Conservation (phyloP, 2,888 invertebrate genomes). For the Cantharis rufa region DNA sequence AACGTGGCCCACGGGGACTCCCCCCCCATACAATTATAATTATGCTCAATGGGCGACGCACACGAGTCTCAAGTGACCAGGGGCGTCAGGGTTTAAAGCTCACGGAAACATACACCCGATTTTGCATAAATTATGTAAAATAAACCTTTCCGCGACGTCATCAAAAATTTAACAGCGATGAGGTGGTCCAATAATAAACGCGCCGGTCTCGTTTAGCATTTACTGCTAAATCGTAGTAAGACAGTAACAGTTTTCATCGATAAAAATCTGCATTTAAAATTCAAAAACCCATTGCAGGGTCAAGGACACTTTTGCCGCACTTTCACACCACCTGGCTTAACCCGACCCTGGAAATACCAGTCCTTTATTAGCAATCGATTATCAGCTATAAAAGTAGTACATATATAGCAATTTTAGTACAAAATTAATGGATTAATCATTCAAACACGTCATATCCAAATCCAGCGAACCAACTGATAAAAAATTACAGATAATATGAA, state of each 20-base stretch:
- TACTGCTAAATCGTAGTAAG: not conserved
- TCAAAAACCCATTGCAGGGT: not conserved
- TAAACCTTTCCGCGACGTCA: not conserved
- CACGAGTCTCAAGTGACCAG: not conserved
- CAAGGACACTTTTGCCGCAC: not conserved
- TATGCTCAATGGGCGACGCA: not conserved
- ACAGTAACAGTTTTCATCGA: not conserved
- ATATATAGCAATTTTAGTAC: not conserved
- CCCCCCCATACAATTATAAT: not conserved
- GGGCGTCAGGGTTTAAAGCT: not conserved
- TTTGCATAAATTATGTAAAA: not conserved
- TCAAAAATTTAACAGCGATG: not conserved
- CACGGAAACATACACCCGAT: not conserved
- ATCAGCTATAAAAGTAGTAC: not conserved
- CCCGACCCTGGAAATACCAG: not conserved
- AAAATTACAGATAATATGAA: not conserved
- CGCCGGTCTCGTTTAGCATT: not conserved
- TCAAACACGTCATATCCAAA: not conserved
- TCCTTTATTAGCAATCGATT: not conserved
- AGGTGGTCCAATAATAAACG: not conserved
- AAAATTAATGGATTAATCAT: not conserved
- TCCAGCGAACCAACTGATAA: not conserved
- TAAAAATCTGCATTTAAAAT: not conserved
- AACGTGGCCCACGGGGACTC: not conserved
- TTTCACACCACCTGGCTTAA: not conserved